phyloP scores from a whole-genome alignment of 2,797 vertebrate species.

The Basileuterus tristriatus region DNA sequence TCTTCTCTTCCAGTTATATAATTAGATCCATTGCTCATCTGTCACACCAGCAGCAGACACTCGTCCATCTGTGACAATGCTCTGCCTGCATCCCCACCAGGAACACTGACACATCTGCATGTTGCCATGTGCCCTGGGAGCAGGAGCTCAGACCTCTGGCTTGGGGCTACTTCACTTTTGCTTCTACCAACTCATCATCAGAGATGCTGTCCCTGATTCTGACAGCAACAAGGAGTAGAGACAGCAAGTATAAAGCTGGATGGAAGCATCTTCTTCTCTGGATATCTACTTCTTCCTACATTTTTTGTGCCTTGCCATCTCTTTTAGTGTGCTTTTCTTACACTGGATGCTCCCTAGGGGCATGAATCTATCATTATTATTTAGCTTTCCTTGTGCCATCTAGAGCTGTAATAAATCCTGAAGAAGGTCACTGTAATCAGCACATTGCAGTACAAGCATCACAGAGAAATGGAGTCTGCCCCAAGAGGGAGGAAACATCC shows the following conservation, averaged over 20 bases:
- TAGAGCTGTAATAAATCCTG: background rate
- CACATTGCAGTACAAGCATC: background rate
- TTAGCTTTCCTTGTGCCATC: constrained; percentile 1
- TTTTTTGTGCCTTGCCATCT: background rate
- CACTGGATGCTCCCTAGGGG: background rate
- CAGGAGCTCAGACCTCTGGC: constrained; percentile 28
- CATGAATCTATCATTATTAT: background rate
- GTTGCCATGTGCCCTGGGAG: constrained; percentile 27
- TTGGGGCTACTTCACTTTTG: background rate
- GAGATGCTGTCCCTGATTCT: background rate
- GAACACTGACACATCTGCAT: background rate
- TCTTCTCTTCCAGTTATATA: constrained; percentile 48
- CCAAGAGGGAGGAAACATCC: background rate
- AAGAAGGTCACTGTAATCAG: constrained; percentile 4
- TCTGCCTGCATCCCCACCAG: constrained; percentile 29
- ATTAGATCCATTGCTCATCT: constrained; percentile 73
- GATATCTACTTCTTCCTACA: background rate
- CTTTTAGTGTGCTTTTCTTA: background rate
- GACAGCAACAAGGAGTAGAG: background rate
- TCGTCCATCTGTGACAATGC: constrained; percentile 51
- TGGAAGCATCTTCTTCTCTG: background rate
- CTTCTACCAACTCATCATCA: background rate
- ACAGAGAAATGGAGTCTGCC: background rate
- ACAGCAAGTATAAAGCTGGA: background rate
- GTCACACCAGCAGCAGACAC: constrained; percentile 60